phyloP scores from a whole-genome alignment of 1,140 invertebrate species.

The Leptonema lineaticorne region DNA sequence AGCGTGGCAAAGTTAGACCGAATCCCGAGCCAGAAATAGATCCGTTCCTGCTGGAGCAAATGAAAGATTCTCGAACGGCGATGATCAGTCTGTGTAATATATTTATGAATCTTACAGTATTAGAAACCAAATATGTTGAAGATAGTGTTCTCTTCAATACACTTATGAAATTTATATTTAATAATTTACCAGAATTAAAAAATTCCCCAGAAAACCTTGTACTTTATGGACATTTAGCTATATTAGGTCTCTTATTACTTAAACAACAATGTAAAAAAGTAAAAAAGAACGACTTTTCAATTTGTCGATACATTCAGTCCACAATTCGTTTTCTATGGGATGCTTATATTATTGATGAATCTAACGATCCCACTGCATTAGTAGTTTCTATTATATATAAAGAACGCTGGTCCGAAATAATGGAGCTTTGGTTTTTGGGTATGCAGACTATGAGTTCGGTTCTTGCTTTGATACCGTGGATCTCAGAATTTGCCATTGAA shows the following conservation, averaged over 20 bases:
- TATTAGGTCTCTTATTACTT: slow-evolving; percentile 78
- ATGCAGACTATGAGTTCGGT: slow-evolving; percentile 89
- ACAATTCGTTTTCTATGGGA: slow-evolving; percentile 91
- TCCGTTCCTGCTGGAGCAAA: slow-evolving; percentile 71
- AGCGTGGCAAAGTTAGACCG: slow-evolving; percentile 70
- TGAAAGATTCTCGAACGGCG: slow-evolving; percentile 77
- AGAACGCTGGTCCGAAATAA: slow-evolving; percentile 83
- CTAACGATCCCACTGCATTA: slow-evolving; percentile 74
- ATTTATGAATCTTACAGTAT: slow-evolving; percentile 88
- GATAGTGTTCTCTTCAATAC: slow-evolving; percentile 73
- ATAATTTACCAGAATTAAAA: slow-evolving; percentile 81
- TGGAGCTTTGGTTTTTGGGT: slow-evolving; percentile 89
- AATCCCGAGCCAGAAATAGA: slow-evolving; percentile 74
- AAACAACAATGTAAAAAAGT: slow-evolving; percentile 80
- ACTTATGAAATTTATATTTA: slow-evolving; percentile 83
- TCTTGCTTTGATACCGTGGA: slow-evolving; percentile 78
- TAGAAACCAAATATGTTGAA: slow-evolving; percentile 80
- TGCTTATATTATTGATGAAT: slow-evolving; percentile 86
- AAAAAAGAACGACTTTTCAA: slow-evolving; percentile 84
- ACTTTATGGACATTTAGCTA: slow-evolving; percentile 79
- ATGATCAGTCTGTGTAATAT: slow-evolving; percentile 88
- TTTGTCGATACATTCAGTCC: slow-evolving; percentile 82
- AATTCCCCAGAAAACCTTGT: slow-evolving; percentile 81
- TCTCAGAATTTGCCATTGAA: slow-evolving; percentile 86
- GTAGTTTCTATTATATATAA: slow-evolving; percentile 85